phyloP scores from a whole-genome alignment of 2,797 vertebrate species.

The Salmo trutta region DNA sequence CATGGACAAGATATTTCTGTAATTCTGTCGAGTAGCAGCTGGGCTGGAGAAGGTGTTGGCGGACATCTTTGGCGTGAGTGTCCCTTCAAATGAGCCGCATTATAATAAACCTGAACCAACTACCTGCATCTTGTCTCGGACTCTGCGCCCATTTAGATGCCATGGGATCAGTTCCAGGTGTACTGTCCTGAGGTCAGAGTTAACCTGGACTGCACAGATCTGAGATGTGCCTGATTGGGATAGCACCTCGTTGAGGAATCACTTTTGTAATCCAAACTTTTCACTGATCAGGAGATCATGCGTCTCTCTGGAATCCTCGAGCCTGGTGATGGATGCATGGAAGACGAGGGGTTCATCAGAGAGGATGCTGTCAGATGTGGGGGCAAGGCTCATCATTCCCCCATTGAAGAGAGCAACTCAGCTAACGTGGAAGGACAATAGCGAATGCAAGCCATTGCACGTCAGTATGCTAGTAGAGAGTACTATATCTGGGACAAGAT shows the following conservation, averaged over 20 bases:
- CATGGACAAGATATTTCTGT: background rate
- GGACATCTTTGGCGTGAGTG: background rate
- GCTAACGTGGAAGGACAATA: slow-evolving; percentile 6
- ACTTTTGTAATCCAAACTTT: background rate
- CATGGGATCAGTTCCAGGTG: background rate
- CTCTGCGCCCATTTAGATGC: background rate
- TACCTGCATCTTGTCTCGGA: background rate
- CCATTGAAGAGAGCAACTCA: slow-evolving; percentile 5
- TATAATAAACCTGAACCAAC: background rate
- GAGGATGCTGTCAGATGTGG: slow-evolving; percentile 1
- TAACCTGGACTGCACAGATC: background rate
- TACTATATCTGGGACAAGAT: slow-evolving; percentile 21
- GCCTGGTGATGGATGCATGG: slow-evolving; percentile 13
- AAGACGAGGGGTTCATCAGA: slow-evolving; percentile 4
- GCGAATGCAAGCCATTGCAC: slow-evolving; percentile 14
- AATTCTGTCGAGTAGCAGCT: background rate
- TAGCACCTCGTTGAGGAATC: background rate
- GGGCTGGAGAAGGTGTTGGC: background rate
- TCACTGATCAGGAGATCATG: background rate
- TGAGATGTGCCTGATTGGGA: background rate
- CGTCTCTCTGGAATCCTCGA: background rate
- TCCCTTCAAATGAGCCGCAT: background rate
- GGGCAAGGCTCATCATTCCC: slow-evolving; percentile 10
- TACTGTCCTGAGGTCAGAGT: no score
- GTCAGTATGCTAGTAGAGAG: slow-evolving; percentile 16